Percentiles rank a stretch among this genome's conserved stretches.
Evolutionary conservation across 2,888 invertebrate genomes (phyloP).

Genomic region (Shargacucullia verbasci): DNA sequence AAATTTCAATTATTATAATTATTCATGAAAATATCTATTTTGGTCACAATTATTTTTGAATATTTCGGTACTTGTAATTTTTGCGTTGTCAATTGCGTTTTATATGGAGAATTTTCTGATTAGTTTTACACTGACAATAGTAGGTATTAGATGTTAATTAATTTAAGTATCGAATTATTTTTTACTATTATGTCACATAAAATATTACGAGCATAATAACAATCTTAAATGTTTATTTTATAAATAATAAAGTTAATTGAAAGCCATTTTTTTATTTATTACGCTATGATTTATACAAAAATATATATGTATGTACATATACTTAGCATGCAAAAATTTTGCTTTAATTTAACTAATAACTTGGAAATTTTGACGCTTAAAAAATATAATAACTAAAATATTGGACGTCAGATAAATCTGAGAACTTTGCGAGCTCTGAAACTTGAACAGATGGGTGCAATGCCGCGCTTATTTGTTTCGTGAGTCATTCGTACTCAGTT

Average conservation of each 20-base stretch:
- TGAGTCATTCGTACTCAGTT: conserved; percentile 33
- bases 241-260: too few species aligned
- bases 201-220: too few species aligned
- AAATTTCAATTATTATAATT: conserved; percentile 16
- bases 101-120: not conserved
- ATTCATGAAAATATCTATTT: conserved; percentile 8
- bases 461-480: conserved; percentile 44
- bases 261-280: too few species aligned
- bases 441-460: conserved; percentile 51
- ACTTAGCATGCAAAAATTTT: too few species aligned
- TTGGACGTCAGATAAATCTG: conserved; percentile 30
- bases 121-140: too few species aligned
- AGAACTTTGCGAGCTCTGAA: conserved; percentile 38
- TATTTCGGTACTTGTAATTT: not conserved
- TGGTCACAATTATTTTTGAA: conserved; percentile 1
- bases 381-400: conserved; percentile 1
- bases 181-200: too few species aligned
- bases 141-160: too few species aligned
- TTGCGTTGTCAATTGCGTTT: not conserved
- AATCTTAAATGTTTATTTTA: too few species aligned
- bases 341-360: not conserved
- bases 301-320: too few species aligned
- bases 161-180: too few species aligned
- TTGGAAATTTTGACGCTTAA: not conserved
- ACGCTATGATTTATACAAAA: too few species aligned